Base-by-base conservation (phyloP, 2,797 vertebrate species). In the Botia almorhae region DNA sequence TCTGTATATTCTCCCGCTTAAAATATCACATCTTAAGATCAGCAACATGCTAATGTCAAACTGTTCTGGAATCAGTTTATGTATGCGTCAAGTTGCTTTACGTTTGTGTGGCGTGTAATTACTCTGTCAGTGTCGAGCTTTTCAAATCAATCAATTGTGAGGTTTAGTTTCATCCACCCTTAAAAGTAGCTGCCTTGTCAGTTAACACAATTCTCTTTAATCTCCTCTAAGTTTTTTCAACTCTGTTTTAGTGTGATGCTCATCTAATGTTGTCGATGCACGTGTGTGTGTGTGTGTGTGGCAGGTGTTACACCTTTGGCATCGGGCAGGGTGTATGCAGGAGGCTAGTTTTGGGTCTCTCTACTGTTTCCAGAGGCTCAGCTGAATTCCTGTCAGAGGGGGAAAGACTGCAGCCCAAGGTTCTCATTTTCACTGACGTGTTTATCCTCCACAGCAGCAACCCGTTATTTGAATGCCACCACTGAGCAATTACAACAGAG, bases 401-500 rank as follows among this genome's bases (percentile, higher is more conserved):
- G 0, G 96, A 99, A 88, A 89, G 97, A 85, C 91, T 97, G 82
- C 98, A 98, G 83, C 96, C 96, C 29, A 97, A 98, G 96, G 98
- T 98, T 92, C 68, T 89, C 17, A 74, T 88, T 89, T 87, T 33
- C 61, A 80, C 29, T 80, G 85, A 79, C 67, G 50, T 84, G 67
- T 87, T 88, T 86, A 77, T 87, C 81, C 71, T 65, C 80, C 83
- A 69, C 79, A 29, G 78, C 29, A 74, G 86, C 85, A 87, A 81
- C 29, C 29, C 64, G 78, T 76, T 87, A 84, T 87, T 88, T 77
- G 63, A 87, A 82, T 84, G 83, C 84, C 85, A 74, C 83, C 17
- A 36, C 73, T 81, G 82, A 81, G 85, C 81, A 87, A 87, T 91
- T 89, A 87, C 61, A 61, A 78, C n/a, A 73, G 3, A 58, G 58